Base-by-base conservation (phyloP, 2,888 invertebrate genomes). In the Invenusta paracnida region DNA sequence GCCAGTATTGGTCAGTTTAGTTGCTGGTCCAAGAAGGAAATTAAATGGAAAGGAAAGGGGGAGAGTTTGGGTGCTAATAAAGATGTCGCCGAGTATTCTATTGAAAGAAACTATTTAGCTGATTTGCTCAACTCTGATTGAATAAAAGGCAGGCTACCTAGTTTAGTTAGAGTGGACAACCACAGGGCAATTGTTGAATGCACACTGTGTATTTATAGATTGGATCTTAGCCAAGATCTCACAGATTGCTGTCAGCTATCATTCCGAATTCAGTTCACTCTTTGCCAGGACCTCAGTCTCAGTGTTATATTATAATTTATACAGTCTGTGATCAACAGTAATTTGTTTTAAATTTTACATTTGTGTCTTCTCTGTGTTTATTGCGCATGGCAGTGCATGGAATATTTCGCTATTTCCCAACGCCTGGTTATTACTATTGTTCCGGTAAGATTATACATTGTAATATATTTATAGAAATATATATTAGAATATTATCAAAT, bases 11-110 rank as follows among this genome's bases (percentile, higher is more conserved):
- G 73, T 73, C 73, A 73, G 73, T 73, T 73, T 13, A n/a, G 73
- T 73, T 73, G 73, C 73, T 73, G 73, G 73, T 73, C 73, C 73
- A 73, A n/a, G 73, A 73, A 73, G 23, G 11, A 73, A 73, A n/a
- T n/a, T 5, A 73, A 25, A n/a, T 25, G 73, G n/a, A n/a, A n/a
- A 25, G 73, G 73, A 25, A 23, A 73, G 73, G 73, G 73, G 11
- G 73, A 25, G 25, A 13, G 17, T 13, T 13, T 5, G 2, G 73
- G 23, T 73, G 27, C 27, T 73, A 73, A 73, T 73, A 73, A 73
- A 73, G 73, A 73, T 23, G 27, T 73, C 73, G 11, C n/a, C n/a
- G n/a, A n/a, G n/a, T n/a, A n/a, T n/a, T n/a, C n/a, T n/a, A n/a
- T n/a, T n/a, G n/a, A n/a, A n/a, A 17, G 48, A 48, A 17, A 48